A percentile compares a stretch with the other conserved stretches of the same genome.
These are phyloP conservation scores for Microplitis deprimator DNA, from an alignment of 2,888 invertebrate genomes.

Conservation along the genomic window DNA sequence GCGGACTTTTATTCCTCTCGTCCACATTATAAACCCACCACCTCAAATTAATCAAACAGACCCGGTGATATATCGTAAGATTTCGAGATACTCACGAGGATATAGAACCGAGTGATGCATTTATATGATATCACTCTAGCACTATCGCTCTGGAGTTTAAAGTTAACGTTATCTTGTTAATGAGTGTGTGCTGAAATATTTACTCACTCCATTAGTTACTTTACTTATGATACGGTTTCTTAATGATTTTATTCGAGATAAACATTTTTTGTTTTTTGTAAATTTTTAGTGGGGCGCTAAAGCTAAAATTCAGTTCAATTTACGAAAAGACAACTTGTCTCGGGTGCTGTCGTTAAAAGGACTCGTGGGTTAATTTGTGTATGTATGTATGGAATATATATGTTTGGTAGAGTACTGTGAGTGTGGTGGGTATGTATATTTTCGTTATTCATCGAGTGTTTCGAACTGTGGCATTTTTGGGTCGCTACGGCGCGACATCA, in stretches of 20 bases:
- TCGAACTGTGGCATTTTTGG: slow-evolving; percentile 45
- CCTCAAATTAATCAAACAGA: slow-evolving; percentile 62
- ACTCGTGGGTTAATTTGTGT: neutral
- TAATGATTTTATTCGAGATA: neutral
- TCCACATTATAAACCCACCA: slow-evolving; percentile 42
- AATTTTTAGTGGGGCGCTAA: neutral
- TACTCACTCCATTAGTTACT: neutral
- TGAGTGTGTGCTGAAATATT: slow-evolving; percentile 1
- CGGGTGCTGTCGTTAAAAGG: neutral
- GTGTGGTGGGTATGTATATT: neutral
- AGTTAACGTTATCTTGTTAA: slow-evolving; percentile 4
- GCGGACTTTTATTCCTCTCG: slow-evolving; percentile 45
- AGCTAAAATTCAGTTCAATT: slow-evolving; percentile 3
- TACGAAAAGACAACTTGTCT: neutral
- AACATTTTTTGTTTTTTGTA: neutral
- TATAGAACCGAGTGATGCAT: neutral
- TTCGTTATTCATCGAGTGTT: slow-evolving; percentile 38
- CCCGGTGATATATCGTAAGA: slow-evolving; percentile 38
- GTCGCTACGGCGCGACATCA: slow-evolving; percentile 47
- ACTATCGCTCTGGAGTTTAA: neutral
- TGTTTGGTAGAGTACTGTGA: neutral
- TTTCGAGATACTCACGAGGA: slow-evolving; percentile 1
- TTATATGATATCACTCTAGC: neutral
- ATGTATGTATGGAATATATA: neutral
- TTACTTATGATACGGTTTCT: neutral